phyloP scores from a whole-genome alignment of 2,113 vertebrate genomes.

The Oreochromis aureus region DNA sequence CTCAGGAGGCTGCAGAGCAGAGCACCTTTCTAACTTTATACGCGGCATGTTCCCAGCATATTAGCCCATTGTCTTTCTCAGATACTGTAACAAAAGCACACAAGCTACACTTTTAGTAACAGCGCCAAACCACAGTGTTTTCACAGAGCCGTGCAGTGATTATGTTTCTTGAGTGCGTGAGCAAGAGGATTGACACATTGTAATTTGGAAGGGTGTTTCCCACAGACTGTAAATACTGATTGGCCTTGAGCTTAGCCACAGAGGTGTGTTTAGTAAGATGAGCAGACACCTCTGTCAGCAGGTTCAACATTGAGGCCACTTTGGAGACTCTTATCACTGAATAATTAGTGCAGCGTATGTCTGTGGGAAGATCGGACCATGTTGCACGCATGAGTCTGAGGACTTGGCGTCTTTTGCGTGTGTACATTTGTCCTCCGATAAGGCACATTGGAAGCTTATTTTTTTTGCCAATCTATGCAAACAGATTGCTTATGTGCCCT shows the following conservation, averaged over 20 bases:
- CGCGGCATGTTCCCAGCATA: neutral
- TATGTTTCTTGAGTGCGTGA: slow-evolving; percentile 9
- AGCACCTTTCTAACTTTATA: neutral
- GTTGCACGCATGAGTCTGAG: neutral
- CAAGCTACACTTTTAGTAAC: neutral
- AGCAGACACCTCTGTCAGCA: slow-evolving; percentile 50
- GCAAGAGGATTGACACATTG: neutral
- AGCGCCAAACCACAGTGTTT: neutral
- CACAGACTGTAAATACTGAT: slow-evolving; percentile 35
- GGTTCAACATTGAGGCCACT: neutral
- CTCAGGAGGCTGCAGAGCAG: neutral
- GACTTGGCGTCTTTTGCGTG: neutral
- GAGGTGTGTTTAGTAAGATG: slow-evolving; percentile 33
- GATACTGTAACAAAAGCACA: neutral
- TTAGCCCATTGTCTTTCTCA: neutral
- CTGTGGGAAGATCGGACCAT: neutral
- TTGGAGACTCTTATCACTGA: neutral
- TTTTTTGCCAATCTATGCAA: neutral
- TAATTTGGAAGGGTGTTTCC: slow-evolving; percentile 56
- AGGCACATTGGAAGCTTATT: neutral
- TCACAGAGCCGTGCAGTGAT: neutral
- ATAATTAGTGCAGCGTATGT: neutral
- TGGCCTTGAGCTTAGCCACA: neutral
- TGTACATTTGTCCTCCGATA: neutral
- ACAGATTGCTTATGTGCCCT: neutral